These are phyloP conservation scores for Drosophila ercepeae DNA, from an alignment of 1,140 invertebrate species.

Conservation along the genomic window DNA sequence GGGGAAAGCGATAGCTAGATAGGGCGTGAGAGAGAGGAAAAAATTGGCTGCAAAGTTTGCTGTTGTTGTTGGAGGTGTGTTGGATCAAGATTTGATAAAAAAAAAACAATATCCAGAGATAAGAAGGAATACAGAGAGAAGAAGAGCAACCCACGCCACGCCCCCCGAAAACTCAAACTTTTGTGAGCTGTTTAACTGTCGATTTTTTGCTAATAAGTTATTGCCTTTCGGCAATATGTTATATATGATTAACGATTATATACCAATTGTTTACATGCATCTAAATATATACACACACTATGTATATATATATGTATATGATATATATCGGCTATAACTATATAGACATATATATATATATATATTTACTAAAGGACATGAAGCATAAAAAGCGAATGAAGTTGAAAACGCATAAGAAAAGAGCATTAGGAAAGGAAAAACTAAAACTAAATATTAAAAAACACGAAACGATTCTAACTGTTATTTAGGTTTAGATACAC, in stretches of 20 bases:
- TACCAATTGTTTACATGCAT: constrained; percentile 32
- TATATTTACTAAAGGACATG: constrained; percentile 25
- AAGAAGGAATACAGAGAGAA: neutral
- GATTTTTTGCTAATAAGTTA: constrained; percentile 79
- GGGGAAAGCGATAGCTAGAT: constrained; percentile 11
- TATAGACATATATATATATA: constrained; percentile 14
- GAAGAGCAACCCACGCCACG: constrained; percentile 1
- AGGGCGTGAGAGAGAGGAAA: constrained; percentile 10
- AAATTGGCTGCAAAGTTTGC: constrained; percentile 53
- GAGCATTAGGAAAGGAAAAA: constrained; percentile 12
- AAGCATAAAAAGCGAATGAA: constrained; percentile 1
- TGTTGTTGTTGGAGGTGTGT: constrained; percentile 18
- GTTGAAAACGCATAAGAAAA: constrained; percentile 9
- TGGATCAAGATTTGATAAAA: constrained; percentile 21
- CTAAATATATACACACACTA: constrained; percentile 23
- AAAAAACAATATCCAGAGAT: constrained; percentile 5
- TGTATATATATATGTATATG: neutral
- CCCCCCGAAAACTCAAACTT: constrained; percentile 44
- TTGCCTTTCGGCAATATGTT: constrained; percentile 35
- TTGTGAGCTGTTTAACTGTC: constrained; percentile 78
- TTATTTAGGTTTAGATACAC: constrained; percentile 50
- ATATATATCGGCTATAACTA: constrained; percentile 26
- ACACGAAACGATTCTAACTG: constrained; percentile 31
- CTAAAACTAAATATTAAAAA: constrained; percentile 20
- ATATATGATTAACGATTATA: constrained; percentile 46